Conservation (phyloP, 2,797 vertebrate species). For the Antennarius maculatus region DNA sequence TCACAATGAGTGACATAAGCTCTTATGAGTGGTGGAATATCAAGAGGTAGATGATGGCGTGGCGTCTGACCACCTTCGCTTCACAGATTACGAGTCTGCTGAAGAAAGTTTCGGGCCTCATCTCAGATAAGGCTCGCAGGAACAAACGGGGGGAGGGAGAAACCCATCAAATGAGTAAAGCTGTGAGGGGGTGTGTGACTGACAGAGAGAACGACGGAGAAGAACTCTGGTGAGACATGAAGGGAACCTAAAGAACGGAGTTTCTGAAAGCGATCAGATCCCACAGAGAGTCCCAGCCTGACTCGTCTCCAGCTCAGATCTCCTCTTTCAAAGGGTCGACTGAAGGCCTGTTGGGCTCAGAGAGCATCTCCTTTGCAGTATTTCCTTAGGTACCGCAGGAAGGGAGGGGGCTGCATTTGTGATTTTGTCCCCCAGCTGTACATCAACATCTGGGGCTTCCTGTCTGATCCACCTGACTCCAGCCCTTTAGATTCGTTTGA, state of each 20-base stretch:
- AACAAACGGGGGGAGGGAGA: background rate
- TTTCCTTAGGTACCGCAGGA: slow-evolving; percentile 2
- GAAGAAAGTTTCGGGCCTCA: slow-evolving; percentile 4
- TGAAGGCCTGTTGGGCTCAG: slow-evolving; percentile 15
- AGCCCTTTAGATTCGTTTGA: background rate
- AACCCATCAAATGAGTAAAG: slow-evolving; percentile 7
- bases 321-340: slow-evolving; percentile 32
- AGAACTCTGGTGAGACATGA: slow-evolving; percentile 25
- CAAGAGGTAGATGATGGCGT: background rate
- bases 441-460: background rate
- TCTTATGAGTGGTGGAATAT: background rate
- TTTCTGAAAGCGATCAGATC: slow-evolving; percentile 22
- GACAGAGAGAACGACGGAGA: slow-evolving; percentile 17
- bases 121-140: background rate
- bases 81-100: background rate
- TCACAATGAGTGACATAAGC: background rate
- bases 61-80: background rate
- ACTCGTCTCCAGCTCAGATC: slow-evolving; percentile 33
- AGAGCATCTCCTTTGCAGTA: background rate
- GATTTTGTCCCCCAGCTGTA: background rate
- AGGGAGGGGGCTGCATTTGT: background rate
- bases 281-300: background rate
- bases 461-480: background rate
- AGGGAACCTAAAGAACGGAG: slow-evolving; percentile 22
- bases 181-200: slow-evolving; percentile 2